Evolutionary conservation across 2,113 vertebrate species (phyloP).

Genomic region (Carollia perspicillata): DNA sequence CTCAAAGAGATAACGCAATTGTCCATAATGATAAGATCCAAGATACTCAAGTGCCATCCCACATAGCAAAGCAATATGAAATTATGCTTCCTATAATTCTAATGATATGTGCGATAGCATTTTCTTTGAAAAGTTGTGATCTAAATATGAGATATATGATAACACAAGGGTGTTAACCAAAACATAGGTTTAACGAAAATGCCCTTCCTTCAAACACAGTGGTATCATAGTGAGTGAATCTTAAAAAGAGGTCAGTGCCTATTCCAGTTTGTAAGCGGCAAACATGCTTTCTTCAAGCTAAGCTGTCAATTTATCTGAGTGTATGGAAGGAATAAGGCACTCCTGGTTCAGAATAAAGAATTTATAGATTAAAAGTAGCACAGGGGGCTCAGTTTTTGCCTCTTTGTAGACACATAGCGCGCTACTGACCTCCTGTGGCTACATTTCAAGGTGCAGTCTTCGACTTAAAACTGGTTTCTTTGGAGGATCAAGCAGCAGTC

Average conservation of each 20-base stretch:
- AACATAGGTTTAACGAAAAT: neutral
- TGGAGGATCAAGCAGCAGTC: too few species aligned
- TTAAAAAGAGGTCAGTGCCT: neutral
- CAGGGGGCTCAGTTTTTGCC: too few species aligned
- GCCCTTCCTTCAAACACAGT: neutral
- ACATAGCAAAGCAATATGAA: neutral
- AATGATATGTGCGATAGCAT: neutral
- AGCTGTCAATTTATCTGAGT: neutral
- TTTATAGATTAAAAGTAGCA: neutral
- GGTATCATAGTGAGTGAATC: neutral
- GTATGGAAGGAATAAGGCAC: neutral
- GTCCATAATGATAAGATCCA: neutral
- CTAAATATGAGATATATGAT: neutral
- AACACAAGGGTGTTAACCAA: neutral
- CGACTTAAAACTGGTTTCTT: neutral
- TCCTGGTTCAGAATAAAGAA: neutral
- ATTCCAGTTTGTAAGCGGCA: neutral
- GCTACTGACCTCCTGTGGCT: constrained; percentile 27
- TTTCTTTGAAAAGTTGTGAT: neutral
- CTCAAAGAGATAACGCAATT: neutral
- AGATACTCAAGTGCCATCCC: neutral
- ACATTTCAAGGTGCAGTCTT: neutral
- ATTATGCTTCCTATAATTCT: neutral
- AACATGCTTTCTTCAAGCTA: neutral
- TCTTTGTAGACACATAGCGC: neutral